Conservation (phyloP, 2,113 vertebrate genomes). For the Bubo scandiacus region DNA sequence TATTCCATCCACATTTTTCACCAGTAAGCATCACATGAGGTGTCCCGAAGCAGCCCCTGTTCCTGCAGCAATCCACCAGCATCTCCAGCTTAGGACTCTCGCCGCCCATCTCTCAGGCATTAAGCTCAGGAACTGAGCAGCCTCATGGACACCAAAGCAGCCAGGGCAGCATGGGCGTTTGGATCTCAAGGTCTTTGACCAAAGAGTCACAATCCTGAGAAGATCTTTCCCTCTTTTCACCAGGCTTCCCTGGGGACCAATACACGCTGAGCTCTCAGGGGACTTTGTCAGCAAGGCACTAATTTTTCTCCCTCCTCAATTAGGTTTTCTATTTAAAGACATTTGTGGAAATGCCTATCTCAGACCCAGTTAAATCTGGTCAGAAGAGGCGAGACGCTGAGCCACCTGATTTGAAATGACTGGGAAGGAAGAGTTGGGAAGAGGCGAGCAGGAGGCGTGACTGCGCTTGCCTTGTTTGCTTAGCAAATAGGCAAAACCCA, state of each 20-base stretch:
- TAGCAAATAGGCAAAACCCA: constrained; percentile 10
- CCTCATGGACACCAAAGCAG: not conserved
- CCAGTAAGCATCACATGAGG: not conserved
- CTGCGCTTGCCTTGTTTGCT: not conserved
- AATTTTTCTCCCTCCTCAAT: not conserved
- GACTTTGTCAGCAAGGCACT: not conserved
- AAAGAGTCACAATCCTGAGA: not conserved
- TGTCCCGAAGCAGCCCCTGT: not conserved
- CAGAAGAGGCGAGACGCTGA: not conserved
- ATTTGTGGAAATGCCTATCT: not conserved
- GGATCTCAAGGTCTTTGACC: not conserved
- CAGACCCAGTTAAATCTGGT: constrained; percentile 11
- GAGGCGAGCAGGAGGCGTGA: not conserved
- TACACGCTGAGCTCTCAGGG: not conserved
- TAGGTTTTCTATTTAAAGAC: constrained; percentile 31
- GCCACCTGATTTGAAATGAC: not conserved
- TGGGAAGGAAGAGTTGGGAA: not conserved
- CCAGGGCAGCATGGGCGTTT: not conserved
- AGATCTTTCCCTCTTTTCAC: not conserved
- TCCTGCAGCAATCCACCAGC: not conserved
- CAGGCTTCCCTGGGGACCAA: not conserved
- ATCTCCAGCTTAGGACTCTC: not conserved
- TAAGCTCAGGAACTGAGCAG: not conserved
- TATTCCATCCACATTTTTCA: not conserved
- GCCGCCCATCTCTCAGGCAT: fast-evolving